A percentile compares a stretch with the other conserved stretches of the same genome.
Evolutionary conservation across 2,797 vertebrate genomes (phyloP).

Genomic region (Falco peregrinus): DNA sequence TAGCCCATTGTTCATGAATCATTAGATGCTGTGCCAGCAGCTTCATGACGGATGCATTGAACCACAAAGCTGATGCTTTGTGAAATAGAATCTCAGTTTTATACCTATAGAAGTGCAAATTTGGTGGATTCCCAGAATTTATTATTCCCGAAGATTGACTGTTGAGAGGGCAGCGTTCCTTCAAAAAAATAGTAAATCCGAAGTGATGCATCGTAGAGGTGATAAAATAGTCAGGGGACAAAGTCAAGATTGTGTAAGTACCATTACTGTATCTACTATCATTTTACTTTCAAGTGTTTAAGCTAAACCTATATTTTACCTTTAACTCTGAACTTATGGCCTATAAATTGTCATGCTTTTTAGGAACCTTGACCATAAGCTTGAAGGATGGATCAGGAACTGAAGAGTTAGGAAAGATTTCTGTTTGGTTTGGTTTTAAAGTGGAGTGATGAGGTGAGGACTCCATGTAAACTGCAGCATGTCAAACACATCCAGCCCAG

Average conservation of each 20-base stretch:
- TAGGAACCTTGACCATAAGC: background rate
- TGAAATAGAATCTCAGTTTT: background rate
- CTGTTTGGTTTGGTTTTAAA: background rate
- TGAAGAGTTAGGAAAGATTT: background rate
- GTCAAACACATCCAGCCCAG: background rate
- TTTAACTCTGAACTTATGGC: background rate
- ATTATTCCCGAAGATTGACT: background rate
- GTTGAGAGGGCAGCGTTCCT: background rate
- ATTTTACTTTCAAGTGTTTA: background rate
- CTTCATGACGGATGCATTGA: background rate
- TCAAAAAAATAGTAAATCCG: background rate
- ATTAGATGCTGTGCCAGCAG: background rate
- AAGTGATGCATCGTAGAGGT: background rate
- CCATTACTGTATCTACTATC: background rate
- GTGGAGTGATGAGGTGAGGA: background rate
- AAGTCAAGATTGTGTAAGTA: background rate
- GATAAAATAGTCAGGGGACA: background rate
- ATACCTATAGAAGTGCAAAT: background rate
- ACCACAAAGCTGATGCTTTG: background rate
- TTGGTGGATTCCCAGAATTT: background rate
- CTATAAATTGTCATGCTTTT: background rate
- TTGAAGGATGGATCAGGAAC: background rate
- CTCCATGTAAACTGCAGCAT: rapidly evolving
- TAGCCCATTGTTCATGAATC: background rate
- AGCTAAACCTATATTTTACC: background rate